phyloP scores from a whole-genome alignment of 2,888 invertebrate genomes.

The Galeruca laticollis region DNA sequence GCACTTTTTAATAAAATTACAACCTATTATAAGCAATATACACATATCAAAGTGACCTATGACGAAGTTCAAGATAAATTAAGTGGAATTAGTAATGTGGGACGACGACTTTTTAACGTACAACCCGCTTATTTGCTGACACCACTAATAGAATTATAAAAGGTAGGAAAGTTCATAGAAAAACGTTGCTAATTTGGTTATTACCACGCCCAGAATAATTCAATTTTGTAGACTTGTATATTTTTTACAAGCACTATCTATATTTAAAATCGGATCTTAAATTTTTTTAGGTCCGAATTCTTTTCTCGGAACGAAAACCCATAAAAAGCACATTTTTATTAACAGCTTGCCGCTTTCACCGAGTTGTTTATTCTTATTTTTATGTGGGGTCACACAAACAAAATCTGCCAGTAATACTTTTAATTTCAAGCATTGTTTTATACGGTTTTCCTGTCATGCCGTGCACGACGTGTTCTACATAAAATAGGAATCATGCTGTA shows the following conservation, averaged over 20 bases:
- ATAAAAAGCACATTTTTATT: conserved; percentile 6
- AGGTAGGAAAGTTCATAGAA: neutral
- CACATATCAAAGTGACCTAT: conserved; percentile 23
- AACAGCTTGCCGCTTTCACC: conserved; percentile 11
- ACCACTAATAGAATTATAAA: conserved; percentile 30
- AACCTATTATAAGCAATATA: conserved; percentile 31
- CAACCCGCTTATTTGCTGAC: conserved; percentile 6
- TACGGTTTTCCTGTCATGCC: conserved; percentile 30
- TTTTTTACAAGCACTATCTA: no score
- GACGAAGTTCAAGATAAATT: conserved; percentile 31
- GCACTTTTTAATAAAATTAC: conserved; percentile 37
- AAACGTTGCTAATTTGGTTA: no score
- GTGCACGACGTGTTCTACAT: conserved; percentile 20
- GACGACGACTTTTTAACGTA: conserved; percentile 33
- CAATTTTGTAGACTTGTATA: no score
- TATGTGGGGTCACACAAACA: conserved; percentile 32
- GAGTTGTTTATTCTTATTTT: conserved; percentile 16
- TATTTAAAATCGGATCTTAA: no score
- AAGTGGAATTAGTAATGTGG: conserved; percentile 37
- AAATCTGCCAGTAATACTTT: conserved; percentile 35
- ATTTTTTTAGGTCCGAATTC: no score
- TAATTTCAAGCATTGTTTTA: conserved; percentile 34
- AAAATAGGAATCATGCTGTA: conserved; percentile 34
- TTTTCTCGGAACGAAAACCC: conserved; percentile 8
- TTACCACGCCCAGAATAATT: no score